Evolutionary conservation across 2,113 vertebrate species (phyloP), one percentile per base, ranked within the genome.

Genomic region (Zapornia atra): DNA sequence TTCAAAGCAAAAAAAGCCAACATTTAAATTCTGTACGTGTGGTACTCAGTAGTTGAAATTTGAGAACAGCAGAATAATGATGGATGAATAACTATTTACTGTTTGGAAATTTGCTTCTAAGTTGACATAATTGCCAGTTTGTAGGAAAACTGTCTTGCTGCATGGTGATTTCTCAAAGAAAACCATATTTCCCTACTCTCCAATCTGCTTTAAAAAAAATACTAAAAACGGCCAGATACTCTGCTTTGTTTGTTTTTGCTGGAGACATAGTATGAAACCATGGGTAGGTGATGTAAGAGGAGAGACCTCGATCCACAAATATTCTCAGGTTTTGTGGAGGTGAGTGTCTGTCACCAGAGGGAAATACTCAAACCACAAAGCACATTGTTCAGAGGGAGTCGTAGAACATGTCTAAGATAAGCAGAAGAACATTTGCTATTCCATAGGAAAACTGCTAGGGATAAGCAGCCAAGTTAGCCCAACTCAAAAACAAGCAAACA

Each of bases 371-470:
- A 24, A 15, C 57, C 51, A 48, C 42, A 54, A 54, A 76, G 71
- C 40, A 29, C 0, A 0, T 60, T 21, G 26, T 79, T 89, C 36
- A 33, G 3, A 0, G 0, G 14, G 28, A 60, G 29, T 69, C 33
- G 68, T 68, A 34, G 20, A 29, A 89, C 54, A n/a, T 36, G 19
- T 42, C 24, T 65, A 21, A 50, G 73, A 46, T 44, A 59, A 63
- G n/a, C 28, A 51, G 40, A 77, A 51, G 40, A 77, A 42, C 5
- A 4, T 76, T 15, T n/a, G 24, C n/a, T 81, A 4, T 88, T 95
- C 33, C 7, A 26, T 88, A 64, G 53, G 56, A 69, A 88, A 19
- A 46, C 19, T 3, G 1, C 28, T 66, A 48, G 28, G 78, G 31
- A 54, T 31, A 61, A 70, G 82, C 11, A 38, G 12, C 11, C 46